These are phyloP conservation scores for Acanthurus leucopareius DNA, from an alignment of 2,797 vertebrate species.

Conservation along the genomic window DNA sequence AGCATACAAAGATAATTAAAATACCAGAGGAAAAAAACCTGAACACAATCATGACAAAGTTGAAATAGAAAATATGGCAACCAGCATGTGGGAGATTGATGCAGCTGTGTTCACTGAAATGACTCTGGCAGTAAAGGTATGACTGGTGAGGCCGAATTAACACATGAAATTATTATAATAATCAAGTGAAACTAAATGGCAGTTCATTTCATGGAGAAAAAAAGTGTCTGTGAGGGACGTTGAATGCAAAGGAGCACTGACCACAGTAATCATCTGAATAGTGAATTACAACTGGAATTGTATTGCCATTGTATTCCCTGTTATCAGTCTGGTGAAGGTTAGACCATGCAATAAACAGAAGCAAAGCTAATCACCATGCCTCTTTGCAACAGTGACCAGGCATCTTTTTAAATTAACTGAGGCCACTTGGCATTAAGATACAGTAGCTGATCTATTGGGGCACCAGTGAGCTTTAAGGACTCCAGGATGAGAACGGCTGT, in stretches of 20 bases:
- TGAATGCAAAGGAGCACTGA: background rate
- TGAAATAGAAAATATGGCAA: too few relatives aligned
- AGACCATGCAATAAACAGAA: background rate
- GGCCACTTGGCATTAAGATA: background rate
- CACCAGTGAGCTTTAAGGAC: background rate
- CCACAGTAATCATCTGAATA: background rate
- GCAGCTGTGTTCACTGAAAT: too few relatives aligned
- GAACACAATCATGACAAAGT: too few relatives aligned
- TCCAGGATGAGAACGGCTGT: background rate
- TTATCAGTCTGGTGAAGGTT: background rate
- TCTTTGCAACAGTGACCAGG: background rate
- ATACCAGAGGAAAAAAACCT: too few relatives aligned
- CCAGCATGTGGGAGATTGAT: too few relatives aligned
- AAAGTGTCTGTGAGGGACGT: conserved; percentile 8
- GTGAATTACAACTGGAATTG: background rate
- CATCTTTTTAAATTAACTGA: conserved; percentile 11
- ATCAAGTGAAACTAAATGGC: background rate
- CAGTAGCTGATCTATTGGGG: conserved; percentile 2
- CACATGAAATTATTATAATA: background rate
- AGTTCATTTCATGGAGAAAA: background rate
- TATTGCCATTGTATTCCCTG: background rate
- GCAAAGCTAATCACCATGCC: conserved; percentile 18
- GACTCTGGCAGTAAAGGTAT: too few relatives aligned
- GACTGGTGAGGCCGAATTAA: background rate
- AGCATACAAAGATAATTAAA: background rate